Evolutionary conservation across 1,140 invertebrate genomes (phyloP), one percentile per base, ranked within the genome.

Genomic region (Scaptomyza pallida): DNA sequence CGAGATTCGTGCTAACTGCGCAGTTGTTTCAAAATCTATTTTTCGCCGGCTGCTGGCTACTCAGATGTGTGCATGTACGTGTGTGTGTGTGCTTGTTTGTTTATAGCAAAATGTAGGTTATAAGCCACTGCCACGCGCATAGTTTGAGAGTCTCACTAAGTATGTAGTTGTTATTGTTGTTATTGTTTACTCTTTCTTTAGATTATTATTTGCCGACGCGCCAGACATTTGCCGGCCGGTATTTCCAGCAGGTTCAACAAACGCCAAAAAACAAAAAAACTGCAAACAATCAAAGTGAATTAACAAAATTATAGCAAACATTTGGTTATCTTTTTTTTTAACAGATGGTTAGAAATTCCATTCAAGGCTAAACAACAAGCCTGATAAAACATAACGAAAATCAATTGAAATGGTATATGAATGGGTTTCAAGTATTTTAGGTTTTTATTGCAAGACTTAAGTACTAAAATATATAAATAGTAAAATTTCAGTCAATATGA

Each of bases 401-500:
- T 2, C 26, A 9, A 9, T 30, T 9, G 1, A 9, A 21, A 21
- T 21, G 4, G 19, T 30, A 30, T 30, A 9, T 30, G 26, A 30
- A 9, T 30, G 2, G 8, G 26, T 9, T 40, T 19, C 1, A 26
- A 30, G 2, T 44, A 56, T 59, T 62, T 45, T 59, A n/a, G 37
- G 15, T 62, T 37, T 62, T 37, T 55, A 56, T 57, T 73, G 50
- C 64, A 54, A 51, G 37, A 35, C 69, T 72, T 82, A 82, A 15
- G 5, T 15, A 33, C 33, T 76, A 72, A 16, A 21, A 12, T 72
- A 48, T 62, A 60, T 50, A 41, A 56, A 37, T 55, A 33, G 10
- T 55, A 45, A 8, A 44, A 44, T 35, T 30, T 64, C 60, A 71
- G 79, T 82, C 78, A 83, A 83, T 83, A 74, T 82, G 79, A 82